Base-by-base conservation (phyloP, 1,140 invertebrate species). In the Anastatus disparis region DNA sequence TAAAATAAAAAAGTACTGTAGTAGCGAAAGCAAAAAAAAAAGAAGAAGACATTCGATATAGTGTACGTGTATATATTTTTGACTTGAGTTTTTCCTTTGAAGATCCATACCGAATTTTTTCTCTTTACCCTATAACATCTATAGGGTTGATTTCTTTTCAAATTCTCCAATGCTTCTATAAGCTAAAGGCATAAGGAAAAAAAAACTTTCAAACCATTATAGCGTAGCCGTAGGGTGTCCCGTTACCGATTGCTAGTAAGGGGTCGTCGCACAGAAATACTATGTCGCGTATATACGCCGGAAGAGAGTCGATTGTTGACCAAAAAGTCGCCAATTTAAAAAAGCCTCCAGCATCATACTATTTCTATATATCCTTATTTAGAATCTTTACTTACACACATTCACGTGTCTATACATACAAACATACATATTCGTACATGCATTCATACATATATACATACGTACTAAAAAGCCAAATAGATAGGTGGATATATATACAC, bases 251-350 rank as follows among this genome's bases (percentile, higher is more conserved):
- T 74, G 76, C 74, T 13, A 6, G 13, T 73, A 74, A 75, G 73
- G 74, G 74, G 73, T 67, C 74, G 73, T 75, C 72, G 65, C 35
- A 12, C 35, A 6, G 35, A 12, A 12, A 10, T 27, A 53, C 2
- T 52, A 35, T 29, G n/a, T 63, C 64, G 70, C 75, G 69, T 73
- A 73, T 71, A 75, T 75, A 13, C 77, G 81, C 81, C 83, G 83
- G 82, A 85, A 85, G 84, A n/a, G n/a, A 83, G 84, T 85, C 84
- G 84, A 85, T 85, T 83, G 84, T 86, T 85, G 84, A 85, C 84
- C 84, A 82, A 86, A 85, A 85, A 86, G 84, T 86, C 84, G 84
- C 84, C 84, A 86, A 86, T 86, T 86, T 86, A 85, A 86, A 86
- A 84, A 78, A 78, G 84, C 84, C 83, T 81, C 81, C n/a, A n/a